A percentile compares a stretch with the other conserved stretches of the same genome.
Evolutionary conservation across 2,888 invertebrate species (phyloP).

Genomic region (Caenorhabditis becei): DNA sequence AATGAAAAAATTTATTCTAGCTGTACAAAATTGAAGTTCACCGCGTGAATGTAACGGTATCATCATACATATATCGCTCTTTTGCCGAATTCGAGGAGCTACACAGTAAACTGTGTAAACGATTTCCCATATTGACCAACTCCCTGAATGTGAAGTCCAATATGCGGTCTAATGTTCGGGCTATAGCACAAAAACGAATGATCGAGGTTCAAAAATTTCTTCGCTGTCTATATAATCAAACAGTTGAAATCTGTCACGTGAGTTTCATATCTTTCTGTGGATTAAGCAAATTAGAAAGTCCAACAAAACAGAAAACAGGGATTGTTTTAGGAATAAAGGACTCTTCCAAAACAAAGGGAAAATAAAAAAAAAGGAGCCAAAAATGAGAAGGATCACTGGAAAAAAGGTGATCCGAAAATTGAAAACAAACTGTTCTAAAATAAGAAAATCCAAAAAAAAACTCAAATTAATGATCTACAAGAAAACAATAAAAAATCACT

Average conservation of each 20-base stretch:
- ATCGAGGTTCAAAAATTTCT: constrained; percentile 92
- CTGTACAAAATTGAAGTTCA: constrained; percentile 76
- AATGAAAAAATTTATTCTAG: constrained; percentile 58
- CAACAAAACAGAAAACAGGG: background rate
- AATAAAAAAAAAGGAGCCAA: too few species aligned
- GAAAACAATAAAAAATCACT: too few species aligned
- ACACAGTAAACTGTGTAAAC: constrained; percentile 92
- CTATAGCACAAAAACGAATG: constrained; percentile 94
- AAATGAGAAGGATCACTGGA: too few species aligned
- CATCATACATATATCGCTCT: constrained; percentile 92
- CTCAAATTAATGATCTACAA: too few species aligned
- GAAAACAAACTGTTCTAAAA: too few species aligned
- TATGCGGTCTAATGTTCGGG: constrained; percentile 91
- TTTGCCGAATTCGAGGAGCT: constrained; percentile 98
- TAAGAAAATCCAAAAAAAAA: too few species aligned
- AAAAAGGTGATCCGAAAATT: too few species aligned
- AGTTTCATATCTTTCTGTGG: background rate
- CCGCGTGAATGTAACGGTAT: constrained; percentile 68
- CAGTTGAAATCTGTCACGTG: constrained; percentile 96
- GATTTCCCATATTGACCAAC: constrained; percentile 81
- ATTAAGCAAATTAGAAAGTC: background rate
- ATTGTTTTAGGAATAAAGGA: too few species aligned
- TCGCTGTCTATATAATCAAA: constrained; percentile 89
- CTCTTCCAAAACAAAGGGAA: too few species aligned
- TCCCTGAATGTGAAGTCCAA: constrained; percentile 57